These are phyloP conservation scores for Grammomys surdaster DNA, from an alignment of 2,113 vertebrate species.

Conservation along the genomic window DNA sequence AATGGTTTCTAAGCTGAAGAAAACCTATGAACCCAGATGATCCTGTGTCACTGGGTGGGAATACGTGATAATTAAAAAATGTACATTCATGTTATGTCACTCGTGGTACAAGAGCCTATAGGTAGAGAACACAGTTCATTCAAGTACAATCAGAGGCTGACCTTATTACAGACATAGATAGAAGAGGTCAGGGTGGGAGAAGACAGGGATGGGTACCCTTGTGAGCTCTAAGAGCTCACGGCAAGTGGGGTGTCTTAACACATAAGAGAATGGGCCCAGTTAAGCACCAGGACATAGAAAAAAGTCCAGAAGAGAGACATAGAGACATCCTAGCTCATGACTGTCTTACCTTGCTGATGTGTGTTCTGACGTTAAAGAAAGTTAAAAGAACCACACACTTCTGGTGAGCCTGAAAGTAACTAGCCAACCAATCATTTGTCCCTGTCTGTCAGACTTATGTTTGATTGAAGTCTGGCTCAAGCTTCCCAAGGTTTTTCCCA, in stretches of 20 bases:
- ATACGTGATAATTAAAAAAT: background rate
- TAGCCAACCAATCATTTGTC: background rate
- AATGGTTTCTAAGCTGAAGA: background rate
- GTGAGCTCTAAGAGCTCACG: fast-evolving
- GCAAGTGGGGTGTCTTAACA: background rate
- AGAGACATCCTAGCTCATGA: no score
- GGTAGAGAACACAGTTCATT: background rate
- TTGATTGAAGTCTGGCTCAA: background rate
- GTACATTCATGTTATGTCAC: background rate
- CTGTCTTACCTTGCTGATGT: no score
- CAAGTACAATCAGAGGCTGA: background rate
- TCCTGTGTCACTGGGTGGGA: background rate
- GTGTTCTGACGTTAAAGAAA: background rate
- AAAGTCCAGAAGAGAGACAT: background rate
- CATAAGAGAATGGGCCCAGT: background rate
- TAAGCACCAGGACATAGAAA: no score
- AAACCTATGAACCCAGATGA: background rate
- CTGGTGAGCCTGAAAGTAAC: background rate
- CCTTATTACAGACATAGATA: background rate
- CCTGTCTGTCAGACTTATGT: background rate
- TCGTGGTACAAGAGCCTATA: background rate
- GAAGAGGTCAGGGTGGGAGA: background rate
- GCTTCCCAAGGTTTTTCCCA: background rate
- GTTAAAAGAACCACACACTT: background rate
- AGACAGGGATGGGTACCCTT: no score